Evolutionary conservation across 2,888 invertebrate species (phyloP), one percentile per base, ranked within the genome.

Genomic region (Clanis bilineata): DNA sequence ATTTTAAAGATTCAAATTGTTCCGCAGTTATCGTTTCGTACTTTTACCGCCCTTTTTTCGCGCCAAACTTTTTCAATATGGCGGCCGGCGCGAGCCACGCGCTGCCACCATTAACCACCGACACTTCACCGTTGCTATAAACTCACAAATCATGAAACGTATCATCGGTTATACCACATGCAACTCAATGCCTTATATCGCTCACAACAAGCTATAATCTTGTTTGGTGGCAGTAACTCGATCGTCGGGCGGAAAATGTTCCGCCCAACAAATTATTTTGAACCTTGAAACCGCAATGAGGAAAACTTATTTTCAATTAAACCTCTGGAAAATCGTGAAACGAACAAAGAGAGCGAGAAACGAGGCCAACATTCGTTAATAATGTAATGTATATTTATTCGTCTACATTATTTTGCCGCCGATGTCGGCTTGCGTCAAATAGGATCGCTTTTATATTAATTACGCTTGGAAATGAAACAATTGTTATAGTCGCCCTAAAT

Each of bases 61-160:
- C 89, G 86, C 83, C 83, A 85, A 91, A 90, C 84, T 91, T 92
- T 91, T 91, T 88, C 91, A 92, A 91, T 91, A 91, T 91, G 91
- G 90, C 91, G 86, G 73, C 78, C 80, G 78, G 83, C 83, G 85
- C 83, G 87, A 82, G 88, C 88, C 86, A 84, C 86, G 85, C 90
- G 84, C 85, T 85, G 88, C 88, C 88, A 88, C 91, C 91, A 91
- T 90, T 90, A 91, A 90, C 88, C 90, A 86, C 89, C 89, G 88
- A 86, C 90, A 91, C 92, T 91, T 90, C 91, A 90, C 90, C 90
- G 90, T 88, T 82, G 88, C 89, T 90, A 91, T 91, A 92, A 92
- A 92, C 92, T 92, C 91, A 92, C 92, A 92, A 92, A 92, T 92
- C 92, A 92, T 91, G 89, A 90, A 90, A 90, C 84, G 84, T 85